Percentiles rank a stretch among this genome's conserved stretches.
phyloP scores from a whole-genome alignment of 2,888 invertebrate species.

The Eupithecia tripunctaria region DNA sequence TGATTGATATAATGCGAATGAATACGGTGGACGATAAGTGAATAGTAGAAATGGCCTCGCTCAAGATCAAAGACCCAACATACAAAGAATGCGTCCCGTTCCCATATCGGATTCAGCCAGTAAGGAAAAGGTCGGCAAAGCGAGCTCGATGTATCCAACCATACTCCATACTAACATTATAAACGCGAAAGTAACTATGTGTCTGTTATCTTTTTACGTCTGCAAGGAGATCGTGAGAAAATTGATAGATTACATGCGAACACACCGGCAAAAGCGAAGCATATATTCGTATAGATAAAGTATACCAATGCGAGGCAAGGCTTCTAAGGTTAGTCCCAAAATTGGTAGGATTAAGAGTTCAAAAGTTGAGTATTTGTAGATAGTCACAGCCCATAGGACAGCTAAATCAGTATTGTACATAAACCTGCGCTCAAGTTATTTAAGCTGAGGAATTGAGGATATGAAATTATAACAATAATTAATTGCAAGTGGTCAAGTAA shows the following conservation, averaged over 20 bases:
- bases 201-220: background rate
- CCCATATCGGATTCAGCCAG: conserved; percentile 27
- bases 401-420: background rate
- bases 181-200: background rate
- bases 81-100: conserved; percentile 15
- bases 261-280: background rate
- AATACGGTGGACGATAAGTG: background rate
- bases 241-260: background rate
- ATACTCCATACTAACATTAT: background rate
- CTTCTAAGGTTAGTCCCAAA: background rate
- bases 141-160: background rate
- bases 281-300: background rate
- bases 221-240: background rate
- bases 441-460: too few species aligned
- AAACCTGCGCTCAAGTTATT: background rate
- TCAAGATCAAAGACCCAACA: conserved; percentile 25
- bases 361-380: background rate
- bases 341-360: background rate
- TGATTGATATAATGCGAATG: background rate
- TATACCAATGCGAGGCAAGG: background rate
- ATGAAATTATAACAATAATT: background rate
- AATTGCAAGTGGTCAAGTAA: background rate
- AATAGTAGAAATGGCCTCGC: background rate
- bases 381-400: background rate
- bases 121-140: background rate